phyloP scores from a whole-genome alignment of 2,888 invertebrate genomes.

The Tuta absoluta region DNA sequence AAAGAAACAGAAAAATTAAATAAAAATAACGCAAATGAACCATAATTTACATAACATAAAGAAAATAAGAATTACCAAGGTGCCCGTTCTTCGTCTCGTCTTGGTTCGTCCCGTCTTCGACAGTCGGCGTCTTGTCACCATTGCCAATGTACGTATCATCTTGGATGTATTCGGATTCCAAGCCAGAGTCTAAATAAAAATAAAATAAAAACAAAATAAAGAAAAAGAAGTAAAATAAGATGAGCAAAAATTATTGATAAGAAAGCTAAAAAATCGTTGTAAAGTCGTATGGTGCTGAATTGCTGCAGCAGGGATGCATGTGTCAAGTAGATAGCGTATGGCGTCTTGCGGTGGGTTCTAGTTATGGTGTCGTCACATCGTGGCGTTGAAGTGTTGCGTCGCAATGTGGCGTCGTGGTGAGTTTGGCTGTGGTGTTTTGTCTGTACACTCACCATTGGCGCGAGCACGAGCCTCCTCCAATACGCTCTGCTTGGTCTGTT shows the following conservation, averaged over 20 bases:
- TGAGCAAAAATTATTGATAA: background rate
- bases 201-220: slow-evolving; percentile 38
- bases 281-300: background rate
- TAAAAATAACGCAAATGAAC: slow-evolving; percentile 37
- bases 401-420: background rate
- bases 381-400: too few species aligned
- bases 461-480: slow-evolving; percentile 94
- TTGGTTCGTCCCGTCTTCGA: slow-evolving; percentile 71
- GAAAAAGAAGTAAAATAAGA: slow-evolving; percentile 1
- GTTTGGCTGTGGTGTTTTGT: background rate
- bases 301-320: too few species aligned
- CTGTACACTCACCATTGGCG: slow-evolving; percentile 87
- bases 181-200: slow-evolving; percentile 80
- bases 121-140: slow-evolving; percentile 69
- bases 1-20: slow-evolving; percentile 47
- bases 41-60: slow-evolving; percentile 32
- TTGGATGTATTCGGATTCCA: slow-evolving; percentile 84
- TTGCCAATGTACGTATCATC: slow-evolving; percentile 74
- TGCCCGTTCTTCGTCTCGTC: slow-evolving; percentile 78
- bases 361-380: too few species aligned
- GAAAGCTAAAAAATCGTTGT: background rate
- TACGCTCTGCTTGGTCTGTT: slow-evolving; percentile 96
- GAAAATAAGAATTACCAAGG: slow-evolving; percentile 73
- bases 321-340: too few species aligned
- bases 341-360: too few species aligned